Evolutionary conservation across 2,113 vertebrate genomes (phyloP), one percentile per base, ranked within the genome.

Genomic region (Oryzias curvinotus): DNA sequence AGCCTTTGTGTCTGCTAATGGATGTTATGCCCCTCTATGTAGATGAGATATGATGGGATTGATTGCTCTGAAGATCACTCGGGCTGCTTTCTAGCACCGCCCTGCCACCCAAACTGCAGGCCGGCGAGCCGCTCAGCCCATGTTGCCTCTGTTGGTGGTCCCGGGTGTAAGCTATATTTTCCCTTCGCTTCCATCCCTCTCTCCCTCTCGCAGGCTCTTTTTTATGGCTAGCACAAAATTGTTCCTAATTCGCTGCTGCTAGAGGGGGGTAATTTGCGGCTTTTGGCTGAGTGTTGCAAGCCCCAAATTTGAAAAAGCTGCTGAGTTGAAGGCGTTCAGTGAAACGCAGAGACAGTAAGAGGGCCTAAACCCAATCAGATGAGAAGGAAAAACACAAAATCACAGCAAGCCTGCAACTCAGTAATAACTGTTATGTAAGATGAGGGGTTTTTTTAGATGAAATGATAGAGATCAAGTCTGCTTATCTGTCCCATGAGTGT

Each of bases 241-340:
- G 90, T 93, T 92, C 90, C 90, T 93, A 93, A 93, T 93, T 92
- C 90, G 86, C 90, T 92, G 89, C 88, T 91, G 90, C 90, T 91
- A 85, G 91, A 93, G 90, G 90, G 91, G 89, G 92, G 91, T 92
- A 91, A 92, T 91, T 93, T 93, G 91, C 73, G 91, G 91, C 89
- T 92, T 92, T 91, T 91, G 91, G 92, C 92, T 89, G 88, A 90
- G 88, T 88, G 87, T 90, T 81, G 75, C 84, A 89, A 91, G 88
- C 89, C 90, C 84, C 89, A 92, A 91, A 93, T 92, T 92, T 91
- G 82, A 91, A 93, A 91, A 93, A 92, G 90, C 90, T 93, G 90
- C 88, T 85, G 85, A 77, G 85, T 81, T 84, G 73, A 89, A 89
- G 88, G 83, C 86, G 61, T 71, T 88, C 90, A 88, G 85, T 86